Base-by-base conservation (phyloP, 2,888 invertebrate species). In the Petrolisthes manimaculis region DNA sequence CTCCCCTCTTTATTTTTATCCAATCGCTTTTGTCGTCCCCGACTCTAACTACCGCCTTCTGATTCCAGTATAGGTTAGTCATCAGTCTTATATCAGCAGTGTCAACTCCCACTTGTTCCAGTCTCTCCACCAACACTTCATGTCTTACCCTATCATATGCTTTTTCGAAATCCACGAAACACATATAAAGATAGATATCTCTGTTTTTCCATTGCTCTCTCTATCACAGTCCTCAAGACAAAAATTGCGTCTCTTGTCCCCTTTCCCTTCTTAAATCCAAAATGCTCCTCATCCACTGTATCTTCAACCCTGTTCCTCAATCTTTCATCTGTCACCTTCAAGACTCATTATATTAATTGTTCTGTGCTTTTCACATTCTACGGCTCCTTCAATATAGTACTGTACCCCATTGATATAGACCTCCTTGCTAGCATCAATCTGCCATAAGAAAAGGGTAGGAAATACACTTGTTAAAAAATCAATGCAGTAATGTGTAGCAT, bases 181-280 rank as follows among this genome's bases (percentile, higher is more conserved):
- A 80, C 14, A 55, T 55, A 54, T 53, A 55, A 37, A 80, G n/a
- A 80, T 80, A 51, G n/a, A n/a, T n/a, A n/a, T 18, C 0, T 80
- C 6, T 4, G 80, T n/a, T 4, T 53, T 53, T 80, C 55, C 4
- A 80, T 9, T 9, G 80, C 55, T 80, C 80, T 80, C 14, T 80
- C 80, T 12, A 5, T 5, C 0, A 80, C 54, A 51, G 54, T 80
- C 24, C 80, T 80, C 54, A 80, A 37, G 9, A 51, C 80, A 53
- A 4, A 54, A 55, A 80, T 80, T 18, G 56, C 55, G n/a, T 80
- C 54, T 18, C 55, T 80, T 5, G 80, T 80, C 18, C 55, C 80
- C 80, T 37, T 53, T 18, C 18, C 14, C 56, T 53, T 14, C n/a
- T 14, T 21, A 21, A 75, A n/a, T 75, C 21, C 12, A n/a, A 12